phyloP scores from a whole-genome alignment of 1,140 invertebrate genomes.

The Leptinotarsa defecta region DNA sequence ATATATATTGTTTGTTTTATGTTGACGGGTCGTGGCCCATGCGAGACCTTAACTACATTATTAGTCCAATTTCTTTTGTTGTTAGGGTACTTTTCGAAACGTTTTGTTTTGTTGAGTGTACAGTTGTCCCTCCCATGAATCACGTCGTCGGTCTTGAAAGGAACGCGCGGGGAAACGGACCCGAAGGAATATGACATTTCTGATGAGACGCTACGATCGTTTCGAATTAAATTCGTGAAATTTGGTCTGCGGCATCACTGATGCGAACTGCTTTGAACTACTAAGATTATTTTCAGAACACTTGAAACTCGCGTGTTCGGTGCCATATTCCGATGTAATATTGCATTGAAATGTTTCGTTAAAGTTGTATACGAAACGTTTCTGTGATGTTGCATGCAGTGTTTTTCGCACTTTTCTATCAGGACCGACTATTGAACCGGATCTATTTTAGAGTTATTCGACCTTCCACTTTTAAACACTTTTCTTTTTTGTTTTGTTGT shows the following conservation, averaged over 20 bases:
- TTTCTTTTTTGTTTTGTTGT: conserved; percentile 18
- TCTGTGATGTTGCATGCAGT: conserved; percentile 23
- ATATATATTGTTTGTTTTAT: conserved; percentile 21
- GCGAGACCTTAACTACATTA: background rate
- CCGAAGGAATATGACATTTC: background rate
- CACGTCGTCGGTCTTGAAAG: conserved; percentile 21
- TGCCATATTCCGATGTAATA: conserved; percentile 14
- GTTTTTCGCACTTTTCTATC: conserved; percentile 7
- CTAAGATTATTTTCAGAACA: background rate
- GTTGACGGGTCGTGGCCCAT: background rate
- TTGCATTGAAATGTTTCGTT: conserved; percentile 25
- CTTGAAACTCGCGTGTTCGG: background rate
- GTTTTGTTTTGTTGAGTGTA: conserved; percentile 20
- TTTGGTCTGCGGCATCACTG: too few relatives aligned
- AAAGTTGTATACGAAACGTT: conserved; percentile 10
- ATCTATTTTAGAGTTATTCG: background rate
- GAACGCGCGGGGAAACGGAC: conserved; percentile 9
- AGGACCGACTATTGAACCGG: background rate
- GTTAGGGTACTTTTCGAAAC: conserved; percentile 5
- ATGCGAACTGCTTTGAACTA: too few relatives aligned
- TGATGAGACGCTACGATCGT: background rate
- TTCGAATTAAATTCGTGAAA: too few relatives aligned
- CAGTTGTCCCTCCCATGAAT: background rate
- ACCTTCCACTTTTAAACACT: background rate
- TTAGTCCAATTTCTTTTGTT: conserved; percentile 13